Percentiles rank a stretch among this genome's conserved stretches.
phyloP scores from a whole-genome alignment of 2,113 vertebrate genomes.

The Micronisus gabar region DNA sequence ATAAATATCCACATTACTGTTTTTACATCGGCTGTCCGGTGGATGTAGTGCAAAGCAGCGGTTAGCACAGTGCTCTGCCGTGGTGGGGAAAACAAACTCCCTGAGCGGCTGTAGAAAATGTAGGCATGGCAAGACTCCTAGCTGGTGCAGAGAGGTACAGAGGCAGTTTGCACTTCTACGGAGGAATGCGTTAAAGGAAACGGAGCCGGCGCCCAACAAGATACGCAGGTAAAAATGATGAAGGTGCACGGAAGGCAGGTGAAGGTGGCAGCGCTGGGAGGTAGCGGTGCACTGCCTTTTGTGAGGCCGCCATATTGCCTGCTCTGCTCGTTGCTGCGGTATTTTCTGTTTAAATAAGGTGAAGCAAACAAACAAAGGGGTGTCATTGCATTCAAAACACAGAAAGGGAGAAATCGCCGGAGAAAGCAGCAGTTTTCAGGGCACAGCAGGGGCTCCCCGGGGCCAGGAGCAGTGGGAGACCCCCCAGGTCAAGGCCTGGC shows the following conservation, averaged over 20 bases:
- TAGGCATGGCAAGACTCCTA: not conserved
- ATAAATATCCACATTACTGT: not conserved
- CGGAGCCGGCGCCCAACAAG: rapidly evolving
- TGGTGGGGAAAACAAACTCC: not conserved
- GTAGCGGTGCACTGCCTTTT: not conserved
- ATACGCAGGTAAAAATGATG: not conserved
- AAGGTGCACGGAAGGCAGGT: not conserved
- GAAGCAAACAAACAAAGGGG: not conserved
- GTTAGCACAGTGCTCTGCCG: not conserved
- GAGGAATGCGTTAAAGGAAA: not conserved
- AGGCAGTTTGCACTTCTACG: not conserved
- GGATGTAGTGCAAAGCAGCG: not conserved
- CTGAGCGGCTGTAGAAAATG: not conserved
- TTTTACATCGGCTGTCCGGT: not conserved
- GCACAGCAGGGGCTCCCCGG: rapidly evolving
- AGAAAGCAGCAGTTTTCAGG: not conserved
- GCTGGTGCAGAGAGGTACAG: not conserved
- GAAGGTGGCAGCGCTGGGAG: not conserved
- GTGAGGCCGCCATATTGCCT: not conserved
- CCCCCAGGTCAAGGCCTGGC: rapidly evolving
- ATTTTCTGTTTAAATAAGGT: not conserved
- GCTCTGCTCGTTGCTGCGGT: not conserved
- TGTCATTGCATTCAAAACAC: not conserved
- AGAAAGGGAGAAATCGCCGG: not conserved
- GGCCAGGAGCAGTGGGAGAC: not conserved